These are phyloP conservation scores for Chiloscyllium punctatum DNA, from an alignment of 2,797 vertebrate species.

Conservation along the genomic window DNA sequence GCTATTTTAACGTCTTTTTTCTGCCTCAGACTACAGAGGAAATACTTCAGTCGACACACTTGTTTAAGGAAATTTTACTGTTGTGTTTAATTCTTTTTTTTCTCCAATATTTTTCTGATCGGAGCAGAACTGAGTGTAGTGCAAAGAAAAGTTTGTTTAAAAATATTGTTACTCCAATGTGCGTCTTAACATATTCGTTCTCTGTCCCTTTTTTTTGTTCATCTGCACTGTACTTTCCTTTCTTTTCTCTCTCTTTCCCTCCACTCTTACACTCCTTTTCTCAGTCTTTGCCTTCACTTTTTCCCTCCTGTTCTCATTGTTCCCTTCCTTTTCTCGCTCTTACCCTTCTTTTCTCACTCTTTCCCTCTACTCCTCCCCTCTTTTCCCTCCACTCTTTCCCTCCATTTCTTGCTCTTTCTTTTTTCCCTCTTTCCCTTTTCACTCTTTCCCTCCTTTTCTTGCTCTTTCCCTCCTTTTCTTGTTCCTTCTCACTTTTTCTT, in stretches of 20 bases:
- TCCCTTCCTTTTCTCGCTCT: too few species aligned
- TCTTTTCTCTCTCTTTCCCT: neutral
- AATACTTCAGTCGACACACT: neutral
- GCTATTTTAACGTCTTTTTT: neutral
- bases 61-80: neutral
- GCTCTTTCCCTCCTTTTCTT: too few species aligned
- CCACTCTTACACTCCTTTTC: too few species aligned
- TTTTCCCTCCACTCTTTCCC: too few species aligned
- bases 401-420: too few species aligned
- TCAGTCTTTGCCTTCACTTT: too few species aligned
- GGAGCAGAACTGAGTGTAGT: neutral
- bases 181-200: neutral
- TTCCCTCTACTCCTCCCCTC: neutral
- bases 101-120: neutral
- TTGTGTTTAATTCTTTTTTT: neutral
- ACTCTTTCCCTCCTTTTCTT: too few species aligned
- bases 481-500: too few species aligned
- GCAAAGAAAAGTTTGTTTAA: neutral
- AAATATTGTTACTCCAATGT: neutral
- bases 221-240: too few species aligned
- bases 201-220: too few species aligned
- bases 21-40: neutral
- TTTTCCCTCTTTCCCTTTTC: rapidly evolving
- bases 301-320: too few species aligned
- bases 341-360: neutral